These are phyloP conservation scores for Drosophila dunni DNA, from an alignment of 1,140 invertebrate species.

Conservation along the genomic window DNA sequence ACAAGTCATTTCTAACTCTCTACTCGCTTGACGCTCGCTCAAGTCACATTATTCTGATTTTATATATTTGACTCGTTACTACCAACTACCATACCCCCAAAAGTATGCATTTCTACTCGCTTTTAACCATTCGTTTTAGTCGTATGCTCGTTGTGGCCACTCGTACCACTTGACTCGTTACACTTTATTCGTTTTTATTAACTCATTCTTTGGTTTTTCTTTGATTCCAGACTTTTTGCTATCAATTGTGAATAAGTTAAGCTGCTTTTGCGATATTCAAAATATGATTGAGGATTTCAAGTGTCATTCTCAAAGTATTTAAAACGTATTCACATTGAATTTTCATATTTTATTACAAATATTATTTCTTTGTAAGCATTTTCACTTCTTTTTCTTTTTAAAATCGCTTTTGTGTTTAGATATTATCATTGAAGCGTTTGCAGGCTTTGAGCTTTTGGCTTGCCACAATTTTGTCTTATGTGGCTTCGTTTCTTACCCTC, in stretches of 20 bases:
- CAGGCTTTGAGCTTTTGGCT: slow-evolving; percentile 61
- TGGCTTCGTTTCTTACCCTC: slow-evolving; percentile 34
- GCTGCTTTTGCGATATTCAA: neutral
- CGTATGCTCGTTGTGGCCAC: too few species aligned
- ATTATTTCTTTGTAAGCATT: slow-evolving; percentile 8
- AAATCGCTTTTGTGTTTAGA: slow-evolving; percentile 19
- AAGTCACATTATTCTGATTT: too few species aligned
- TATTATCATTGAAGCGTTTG: slow-evolving; percentile 62
- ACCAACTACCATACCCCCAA: too few species aligned
- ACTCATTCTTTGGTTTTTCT: too few species aligned
- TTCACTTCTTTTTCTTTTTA: neutral
- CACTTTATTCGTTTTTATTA: neutral
- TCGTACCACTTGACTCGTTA: neutral
- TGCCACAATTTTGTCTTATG: slow-evolving; percentile 73
- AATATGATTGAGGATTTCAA: neutral
- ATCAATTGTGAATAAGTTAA: too few species aligned
- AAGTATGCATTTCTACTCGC: too few species aligned
- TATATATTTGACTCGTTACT: too few species aligned
- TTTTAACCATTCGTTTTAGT: too few species aligned
- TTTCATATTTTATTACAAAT: slow-evolving; percentile 11
- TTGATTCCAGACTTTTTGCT: too few species aligned
- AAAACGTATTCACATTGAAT: neutral
- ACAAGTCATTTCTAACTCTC: too few species aligned
- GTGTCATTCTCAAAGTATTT: neutral
- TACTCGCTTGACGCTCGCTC: too few species aligned